Base-by-base conservation (phyloP, 2,888 invertebrate genomes). In the Deilephila porcellus region DNA sequence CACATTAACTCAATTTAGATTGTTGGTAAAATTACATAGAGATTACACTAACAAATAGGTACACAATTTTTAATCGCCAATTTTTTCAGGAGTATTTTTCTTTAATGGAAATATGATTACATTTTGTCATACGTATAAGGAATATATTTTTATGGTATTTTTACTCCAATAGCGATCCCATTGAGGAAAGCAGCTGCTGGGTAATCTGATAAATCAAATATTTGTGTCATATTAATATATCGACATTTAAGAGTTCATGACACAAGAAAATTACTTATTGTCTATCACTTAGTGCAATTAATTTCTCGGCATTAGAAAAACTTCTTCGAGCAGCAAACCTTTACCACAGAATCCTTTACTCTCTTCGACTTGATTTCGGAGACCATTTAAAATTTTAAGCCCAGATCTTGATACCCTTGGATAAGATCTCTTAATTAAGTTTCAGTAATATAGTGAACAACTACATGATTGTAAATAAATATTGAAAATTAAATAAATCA, bases 231-330 rank as follows among this genome's bases (percentile, higher is more conserved):
- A 25, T 34, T 7, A 25, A 25, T 25, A 34, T 63, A 63, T n/a
- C 19, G 6, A 63, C 8, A 34, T 1, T 19, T 19, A n/a, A 20
- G n/a, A 67, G 67, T 29, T 25, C 17, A 67, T 67, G 25, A 67
- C 17, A 17, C 45, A 52, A 67, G 25, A 52, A 67, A 17, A 17
- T 25, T 64, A 64, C 64, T 64, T 67, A 67, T 67, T 67, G 67
- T 67, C 67, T 67, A 56, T 56, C 56, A 56, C 56, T 56, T 56
- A 56, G 56, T 6, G 53, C 53, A 63, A 63, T n/a, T 45, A 25
- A 1, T 52, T 52, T 20, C 25, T 20, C n/a, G n/a, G n/a, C n/a
- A 4, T n/a, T 56, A 56, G 11, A 37, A 37, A 45, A 3, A 45
- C 11, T 45, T 14, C 11, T 11, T 45, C 45, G 45, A 45, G 45